Base-by-base conservation (phyloP, 2,888 invertebrate species). In the Zonitis immaculata region DNA sequence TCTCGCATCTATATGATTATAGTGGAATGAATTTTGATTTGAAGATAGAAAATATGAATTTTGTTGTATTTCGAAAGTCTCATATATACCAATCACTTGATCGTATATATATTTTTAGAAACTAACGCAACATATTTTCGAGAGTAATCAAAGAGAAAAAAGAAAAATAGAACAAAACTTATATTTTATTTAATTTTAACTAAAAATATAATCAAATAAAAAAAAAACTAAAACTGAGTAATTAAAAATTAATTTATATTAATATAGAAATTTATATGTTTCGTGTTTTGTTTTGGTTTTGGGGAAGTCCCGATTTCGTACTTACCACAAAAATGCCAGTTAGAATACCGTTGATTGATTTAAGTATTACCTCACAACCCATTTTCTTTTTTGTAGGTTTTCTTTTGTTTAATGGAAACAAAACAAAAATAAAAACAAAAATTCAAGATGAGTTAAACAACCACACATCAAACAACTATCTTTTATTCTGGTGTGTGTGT, bases 301-400 rank as follows among this genome's bases (percentile, higher is more conserved):
- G 3, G 14, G 11, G 22, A 9, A 5, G n/a, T 18, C 5, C 4
- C 14, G 14, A 44, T 44, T 14, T 44, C 26, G 8, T 11, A 44
- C 44, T 44, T 26, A 44, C 44, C 44, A 26, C 9, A 44, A 44
- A 44, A 11, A 44, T 9, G 12, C 26, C 44, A 6, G 26, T 26
- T 14, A 26, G n/a, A 26, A 44, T 28, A n/a, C 44, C 26, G 12
- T 44, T 44, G 26, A 44, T 1, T 14, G 27, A 44, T 18, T 28
- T 44, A 7, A 44, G 44, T 6, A 28, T 1, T n/a, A 26, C 26
- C 26, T 44, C 12, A 44, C 44, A 44, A 14, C 22, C 8, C 44
- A 44, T 44, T 3, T 8, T 35, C 16, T 9, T 16, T 14, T 2
- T 32, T 14, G 1, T 14, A 32, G 6, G 2, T 6, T 35, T 16